A percentile compares a stretch with the other conserved stretches of the same genome.
Conservation (phyloP, 2,113 vertebrate genomes). For the Triplophysa tibetana region DNA sequence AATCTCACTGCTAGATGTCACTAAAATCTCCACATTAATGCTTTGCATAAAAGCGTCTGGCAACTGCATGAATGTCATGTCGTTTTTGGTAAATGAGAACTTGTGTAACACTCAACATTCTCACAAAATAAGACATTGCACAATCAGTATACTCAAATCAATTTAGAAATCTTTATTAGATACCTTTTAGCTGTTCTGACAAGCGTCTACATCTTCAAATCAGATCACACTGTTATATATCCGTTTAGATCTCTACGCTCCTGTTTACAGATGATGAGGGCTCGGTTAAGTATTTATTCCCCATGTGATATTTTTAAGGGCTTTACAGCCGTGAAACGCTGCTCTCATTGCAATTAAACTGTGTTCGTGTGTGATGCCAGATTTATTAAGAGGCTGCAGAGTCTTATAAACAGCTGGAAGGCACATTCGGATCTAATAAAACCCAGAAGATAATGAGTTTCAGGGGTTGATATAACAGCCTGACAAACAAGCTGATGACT, state of each 20-base stretch:
- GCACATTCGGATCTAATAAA: slow-evolving; percentile 17
- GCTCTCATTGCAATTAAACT: slow-evolving; percentile 13
- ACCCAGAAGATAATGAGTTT: slow-evolving; percentile 16
- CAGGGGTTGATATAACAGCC: slow-evolving; percentile 25
- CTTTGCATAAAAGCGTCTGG: too few relatives aligned
- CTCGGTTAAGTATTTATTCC: slow-evolving; percentile 18
- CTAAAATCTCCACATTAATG: too few relatives aligned
- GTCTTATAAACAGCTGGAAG: slow-evolving; percentile 10
- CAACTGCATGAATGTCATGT: too few relatives aligned
- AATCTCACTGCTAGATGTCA: too few relatives aligned
- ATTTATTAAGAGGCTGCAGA: neutral
- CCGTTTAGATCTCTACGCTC: neutral
- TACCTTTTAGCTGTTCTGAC: slow-evolving; percentile 21
- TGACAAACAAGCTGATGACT: slow-evolving; percentile 32
- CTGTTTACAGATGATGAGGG: neutral
- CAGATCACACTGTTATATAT: slow-evolving; percentile 1
- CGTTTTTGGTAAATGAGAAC: too few relatives aligned
- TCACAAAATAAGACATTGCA: neutral
- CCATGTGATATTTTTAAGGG: slow-evolving; percentile 46
- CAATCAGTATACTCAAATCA: neutral
- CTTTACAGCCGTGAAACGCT: slow-evolving; percentile 6
- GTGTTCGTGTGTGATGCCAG: neutral
- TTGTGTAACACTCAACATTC: neutral
- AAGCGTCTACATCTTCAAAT: slow-evolving; percentile 5
- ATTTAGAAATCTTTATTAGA: slow-evolving; percentile 1